Evolutionary conservation across 2,797 vertebrate species (phyloP).

Genomic region (Epinephelus coioides): DNA sequence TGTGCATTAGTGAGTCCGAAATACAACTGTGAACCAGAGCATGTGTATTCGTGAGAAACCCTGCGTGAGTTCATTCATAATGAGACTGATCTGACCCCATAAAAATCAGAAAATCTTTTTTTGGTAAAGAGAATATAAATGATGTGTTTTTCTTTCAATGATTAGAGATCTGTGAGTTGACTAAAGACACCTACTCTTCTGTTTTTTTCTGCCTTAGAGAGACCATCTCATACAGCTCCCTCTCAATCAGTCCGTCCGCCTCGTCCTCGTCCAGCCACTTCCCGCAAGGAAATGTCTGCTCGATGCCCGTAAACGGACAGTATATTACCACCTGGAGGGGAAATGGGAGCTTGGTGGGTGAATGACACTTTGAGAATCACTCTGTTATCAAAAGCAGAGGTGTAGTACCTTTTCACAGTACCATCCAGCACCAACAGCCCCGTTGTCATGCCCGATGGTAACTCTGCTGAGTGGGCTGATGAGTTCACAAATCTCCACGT

Average conservation of each 20-base stretch:
- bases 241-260: slow-evolving; percentile 93
- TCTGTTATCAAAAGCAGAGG: not conserved
- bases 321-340: slow-evolving; percentile 92
- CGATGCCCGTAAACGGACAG: slow-evolving; percentile 96
- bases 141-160: not conserved
- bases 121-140: not conserved
- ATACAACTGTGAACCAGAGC: no score
- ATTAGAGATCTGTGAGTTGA: not conserved
- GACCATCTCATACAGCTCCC: slow-evolving; percentile 97
- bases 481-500: slow-evolving; percentile 92
- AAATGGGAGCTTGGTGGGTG: not conserved
- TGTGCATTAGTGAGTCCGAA: no score
- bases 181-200: slow-evolving; percentile 89
- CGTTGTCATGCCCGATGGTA: slow-evolving; percentile 95
- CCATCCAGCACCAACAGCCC: slow-evolving; percentile 94
- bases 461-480: slow-evolving; percentile 97
- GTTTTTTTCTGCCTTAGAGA: slow-evolving; percentile 93
- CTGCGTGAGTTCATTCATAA: no score
- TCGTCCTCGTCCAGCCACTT: slow-evolving; percentile 98
- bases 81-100: no score
- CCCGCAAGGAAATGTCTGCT: slow-evolving; percentile 95
- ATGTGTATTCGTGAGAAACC: no score
- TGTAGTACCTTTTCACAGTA: slow-evolving; percentile 94
- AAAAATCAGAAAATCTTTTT: not conserved
- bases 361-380: slow-evolving; percentile 1